Evolutionary conservation across 2,113 vertebrate species (phyloP).

Genomic region (pig (Sus scrofa)): T2T-Sscrofa CM000824.6:117838001-117838500

Average conservation of each 20-base stretch:
- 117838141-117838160: neutral
- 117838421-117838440: no score
- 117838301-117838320: neutral
- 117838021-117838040: neutral
- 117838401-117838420: no score
- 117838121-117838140: neutral
- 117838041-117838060: neutral
- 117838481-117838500: no score
- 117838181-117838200: neutral
- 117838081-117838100: neutral
- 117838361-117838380: neutral
- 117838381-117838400: neutral
- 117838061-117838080: neutral
- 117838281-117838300: neutral
- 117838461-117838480: no score
- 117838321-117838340: neutral
- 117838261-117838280: neutral
- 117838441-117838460: no score
- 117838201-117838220: neutral
- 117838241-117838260: neutral
- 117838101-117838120: neutral
- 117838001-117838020: neutral
- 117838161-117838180: neutral
- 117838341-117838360: neutral
- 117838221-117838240: neutral